Conservation (phyloP, 2,888 invertebrate species). For the Nymphalis c-album region DNA sequence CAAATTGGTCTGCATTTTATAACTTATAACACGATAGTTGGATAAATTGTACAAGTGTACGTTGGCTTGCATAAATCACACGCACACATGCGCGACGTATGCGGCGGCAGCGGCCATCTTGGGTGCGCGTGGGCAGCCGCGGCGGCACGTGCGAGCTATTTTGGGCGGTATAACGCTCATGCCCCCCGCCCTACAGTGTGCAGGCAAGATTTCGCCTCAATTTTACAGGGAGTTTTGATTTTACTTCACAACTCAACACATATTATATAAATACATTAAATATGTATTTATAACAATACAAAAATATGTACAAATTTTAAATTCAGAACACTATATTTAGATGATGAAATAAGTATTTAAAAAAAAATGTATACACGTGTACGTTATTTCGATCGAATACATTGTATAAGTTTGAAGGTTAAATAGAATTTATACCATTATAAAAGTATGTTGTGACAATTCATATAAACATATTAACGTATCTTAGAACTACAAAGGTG, state of each 20-base stretch:
- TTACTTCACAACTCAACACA: background rate
- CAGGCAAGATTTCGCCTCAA: slow-evolving; percentile 27
- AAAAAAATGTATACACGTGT: background rate
- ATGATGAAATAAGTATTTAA: background rate
- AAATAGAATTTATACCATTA: slow-evolving; percentile 6
- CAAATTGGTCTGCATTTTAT: slow-evolving; percentile 29
- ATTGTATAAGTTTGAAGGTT: background rate
- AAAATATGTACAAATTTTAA: background rate
- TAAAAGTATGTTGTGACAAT: slow-evolving; percentile 12
- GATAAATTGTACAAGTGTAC: slow-evolving; percentile 34
- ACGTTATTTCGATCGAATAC: background rate
- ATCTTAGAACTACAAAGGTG: slow-evolving; percentile 15
- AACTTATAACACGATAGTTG: slow-evolving; percentile 2
- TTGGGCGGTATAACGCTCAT: slow-evolving; percentile 71
- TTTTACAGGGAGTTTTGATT: slow-evolving; percentile 30
- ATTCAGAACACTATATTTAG: background rate
- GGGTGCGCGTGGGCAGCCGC: slow-evolving; percentile 76
- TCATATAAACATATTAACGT: slow-evolving; percentile 15
- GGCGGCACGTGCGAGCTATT: slow-evolving; percentile 80
- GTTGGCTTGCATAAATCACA: slow-evolving; percentile 55
- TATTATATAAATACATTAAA: background rate
- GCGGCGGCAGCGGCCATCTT: slow-evolving; percentile 70
- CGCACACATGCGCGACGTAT: slow-evolving; percentile 51
- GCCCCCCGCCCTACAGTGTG: slow-evolving; percentile 47
- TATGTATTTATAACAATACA: background rate